phyloP scores from a whole-genome alignment of 2,888 invertebrate genomes.

The Hirudinaria manillensis region DNA sequence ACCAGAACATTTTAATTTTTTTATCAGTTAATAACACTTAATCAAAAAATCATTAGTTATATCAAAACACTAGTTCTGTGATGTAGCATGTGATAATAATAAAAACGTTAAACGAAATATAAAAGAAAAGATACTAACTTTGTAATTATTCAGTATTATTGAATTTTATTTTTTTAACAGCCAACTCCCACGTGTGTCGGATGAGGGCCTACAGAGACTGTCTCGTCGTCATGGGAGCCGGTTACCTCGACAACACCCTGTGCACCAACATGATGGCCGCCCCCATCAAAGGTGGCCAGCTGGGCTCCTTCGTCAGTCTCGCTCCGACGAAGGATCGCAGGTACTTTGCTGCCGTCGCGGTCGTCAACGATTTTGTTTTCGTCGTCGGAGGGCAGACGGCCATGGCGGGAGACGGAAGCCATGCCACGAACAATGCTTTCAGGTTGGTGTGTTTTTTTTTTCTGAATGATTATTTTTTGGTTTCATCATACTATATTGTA shows the following conservation, averaged over 20 bases:
- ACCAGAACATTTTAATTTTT: too few species aligned
- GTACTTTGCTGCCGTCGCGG: constrained; percentile 41
- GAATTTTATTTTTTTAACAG: neutral
- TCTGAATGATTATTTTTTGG: neutral
- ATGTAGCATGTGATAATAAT: neutral
- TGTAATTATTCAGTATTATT: neutral
- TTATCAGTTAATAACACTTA: too few species aligned
- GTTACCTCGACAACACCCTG: constrained; percentile 41
- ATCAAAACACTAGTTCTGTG: neutral
- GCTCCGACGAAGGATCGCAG: constrained; percentile 37
- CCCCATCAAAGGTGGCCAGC: constrained; percentile 30
- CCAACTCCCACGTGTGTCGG: constrained; percentile 33
- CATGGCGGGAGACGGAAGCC: constrained; percentile 42
- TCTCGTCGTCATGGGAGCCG: constrained; percentile 40
- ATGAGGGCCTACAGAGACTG: constrained; percentile 40
- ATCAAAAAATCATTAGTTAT: too few species aligned
- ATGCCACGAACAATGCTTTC: constrained; percentile 42
- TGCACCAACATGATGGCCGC: constrained; percentile 39
- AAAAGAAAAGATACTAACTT: neutral
- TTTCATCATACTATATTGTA: neutral
- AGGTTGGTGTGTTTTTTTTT: constrained; percentile 32
- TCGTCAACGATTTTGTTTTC: constrained; percentile 41
- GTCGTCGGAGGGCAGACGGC: constrained; percentile 42
- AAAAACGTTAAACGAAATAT: neutral
- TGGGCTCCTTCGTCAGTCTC: constrained; percentile 36